These are phyloP conservation scores for Urocolius indicus DNA, from an alignment of 2,113 vertebrate genomes.

Conservation along the genomic window DNA sequence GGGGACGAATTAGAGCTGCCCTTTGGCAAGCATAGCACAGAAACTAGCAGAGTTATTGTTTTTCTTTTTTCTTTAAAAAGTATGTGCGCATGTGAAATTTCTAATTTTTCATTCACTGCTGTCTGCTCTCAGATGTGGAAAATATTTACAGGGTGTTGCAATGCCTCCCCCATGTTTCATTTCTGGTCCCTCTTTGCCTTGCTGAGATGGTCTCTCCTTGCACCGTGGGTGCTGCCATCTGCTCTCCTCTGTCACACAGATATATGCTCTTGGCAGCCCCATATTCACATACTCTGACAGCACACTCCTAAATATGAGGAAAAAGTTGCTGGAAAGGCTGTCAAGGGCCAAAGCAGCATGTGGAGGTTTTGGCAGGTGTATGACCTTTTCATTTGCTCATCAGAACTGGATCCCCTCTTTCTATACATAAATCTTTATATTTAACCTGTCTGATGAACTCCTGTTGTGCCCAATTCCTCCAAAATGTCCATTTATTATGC, in stretches of 20 bases:
- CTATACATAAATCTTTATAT: background rate
- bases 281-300: background rate
- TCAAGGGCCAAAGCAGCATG: background rate
- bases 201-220: background rate
- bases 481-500: background rate
- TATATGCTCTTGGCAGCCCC: background rate
- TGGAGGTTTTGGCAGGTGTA: background rate
- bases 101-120: background rate
- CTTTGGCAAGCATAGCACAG: background rate
- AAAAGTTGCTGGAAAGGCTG: background rate
- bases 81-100: background rate
- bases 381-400: background rate
- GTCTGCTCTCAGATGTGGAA: background rate
- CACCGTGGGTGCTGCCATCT: rapidly evolving
- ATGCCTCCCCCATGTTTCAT: background rate
- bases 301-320: background rate
- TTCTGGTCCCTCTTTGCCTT: background rate
- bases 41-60: background rate
- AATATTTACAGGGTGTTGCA: background rate
- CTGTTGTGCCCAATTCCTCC: background rate
- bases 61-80: background rate
- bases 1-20: conserved; percentile 37
- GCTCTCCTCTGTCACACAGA: rapidly evolving
- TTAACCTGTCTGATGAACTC: background rate
- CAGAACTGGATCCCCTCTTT: background rate